Conservation (phyloP, 1,140 invertebrate species). For the Atta colombica region DNA sequence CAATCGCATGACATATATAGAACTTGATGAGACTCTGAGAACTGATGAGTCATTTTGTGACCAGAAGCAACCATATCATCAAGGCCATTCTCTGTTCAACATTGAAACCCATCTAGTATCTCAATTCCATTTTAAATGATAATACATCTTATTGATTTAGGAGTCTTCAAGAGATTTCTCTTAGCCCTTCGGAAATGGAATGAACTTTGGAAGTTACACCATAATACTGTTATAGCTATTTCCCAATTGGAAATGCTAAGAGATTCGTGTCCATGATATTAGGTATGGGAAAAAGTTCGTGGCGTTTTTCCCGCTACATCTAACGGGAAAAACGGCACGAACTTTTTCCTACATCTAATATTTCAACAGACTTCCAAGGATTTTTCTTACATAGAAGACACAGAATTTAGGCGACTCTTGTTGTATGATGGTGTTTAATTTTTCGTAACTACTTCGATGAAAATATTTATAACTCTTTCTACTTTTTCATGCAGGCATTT, state of each 20-base stretch:
- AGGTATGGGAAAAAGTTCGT: no score
- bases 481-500: background rate
- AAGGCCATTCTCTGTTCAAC: background rate
- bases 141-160: constrained; percentile 28
- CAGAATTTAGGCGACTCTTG: constrained; percentile 26
- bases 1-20: background rate
- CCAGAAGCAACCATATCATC: constrained; percentile 7
- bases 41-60: background rate
- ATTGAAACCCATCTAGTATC: constrained; percentile 8
- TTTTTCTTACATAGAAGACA: background rate
- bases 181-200: constrained; percentile 15
- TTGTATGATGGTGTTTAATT: constrained; percentile 22
- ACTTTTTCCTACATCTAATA: no score
- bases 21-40: background rate
- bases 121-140: background rate
- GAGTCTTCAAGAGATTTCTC: background rate
- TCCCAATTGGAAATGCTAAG: background rate
- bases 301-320: no score
- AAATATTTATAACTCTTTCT: constrained; percentile 39
- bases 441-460: constrained; percentile 14
- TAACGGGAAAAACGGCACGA: no score
- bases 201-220: background rate
- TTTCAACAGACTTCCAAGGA: background rate
- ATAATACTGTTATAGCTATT: constrained; percentile 27
- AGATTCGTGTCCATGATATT: background rate